Evolutionary conservation across 1,140 invertebrate species (phyloP).

Genomic region (Anadara kagoshimensis): DNA sequence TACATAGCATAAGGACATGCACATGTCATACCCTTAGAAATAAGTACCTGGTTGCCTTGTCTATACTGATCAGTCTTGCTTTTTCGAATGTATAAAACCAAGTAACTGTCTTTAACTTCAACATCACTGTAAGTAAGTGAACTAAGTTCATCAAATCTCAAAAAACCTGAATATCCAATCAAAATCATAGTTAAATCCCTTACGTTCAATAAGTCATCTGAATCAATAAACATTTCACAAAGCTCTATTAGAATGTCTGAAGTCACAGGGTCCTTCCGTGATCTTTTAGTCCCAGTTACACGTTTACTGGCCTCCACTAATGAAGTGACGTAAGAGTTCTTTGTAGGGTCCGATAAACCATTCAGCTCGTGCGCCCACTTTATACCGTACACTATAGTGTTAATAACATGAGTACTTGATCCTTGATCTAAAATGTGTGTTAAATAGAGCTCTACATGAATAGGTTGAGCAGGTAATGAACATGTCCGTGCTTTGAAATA

Average conservation of each 20-base stretch:
- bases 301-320: conserved; percentile 26
- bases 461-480: conserved; percentile 11
- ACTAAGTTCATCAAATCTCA: conserved; percentile 38
- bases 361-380: conserved; percentile 27
- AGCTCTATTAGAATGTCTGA: conserved; percentile 17
- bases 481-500: not conserved
- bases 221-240: conserved; percentile 25
- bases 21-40: conserved; percentile 3
- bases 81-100: conserved; percentile 20
- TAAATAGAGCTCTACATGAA: conserved; percentile 17
- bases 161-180: conserved; percentile 32
- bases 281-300: not conserved
- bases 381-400: conserved; percentile 18
- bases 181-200: conserved; percentile 40
- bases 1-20: conserved; percentile 14
- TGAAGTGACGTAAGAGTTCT: not conserved
- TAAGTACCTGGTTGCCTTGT: conserved; percentile 23
- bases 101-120: too few relatives aligned
- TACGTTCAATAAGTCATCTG: conserved; percentile 16
- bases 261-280: conserved; percentile 24
- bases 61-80: conserved; percentile 40
- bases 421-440: conserved; percentile 16
- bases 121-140: conserved; percentile 24
- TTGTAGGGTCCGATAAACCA: conserved; percentile 26
- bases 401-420: conserved; percentile 15